Evolutionary conservation across 2,888 invertebrate genomes (phyloP), one percentile per base, ranked within the genome.

Genomic region (Amphipyra berbera): DNA sequence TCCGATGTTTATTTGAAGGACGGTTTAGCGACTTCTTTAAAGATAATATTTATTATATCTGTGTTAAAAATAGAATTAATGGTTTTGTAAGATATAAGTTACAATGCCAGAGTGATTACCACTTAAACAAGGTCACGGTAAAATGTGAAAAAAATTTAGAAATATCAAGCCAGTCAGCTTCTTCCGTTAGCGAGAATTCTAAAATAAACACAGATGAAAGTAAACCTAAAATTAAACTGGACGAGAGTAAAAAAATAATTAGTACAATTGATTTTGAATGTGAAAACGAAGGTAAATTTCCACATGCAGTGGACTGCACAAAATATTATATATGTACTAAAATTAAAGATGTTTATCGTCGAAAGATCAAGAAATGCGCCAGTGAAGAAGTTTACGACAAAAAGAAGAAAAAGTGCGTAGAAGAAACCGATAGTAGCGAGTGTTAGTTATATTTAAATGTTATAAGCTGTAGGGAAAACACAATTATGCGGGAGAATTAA

Each of bases 271-370:
- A 71, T 46, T 82, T 82, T 56, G 65, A 79, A 59, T 87, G 86
- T 66, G 73, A 76, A 57, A 68, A 69, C 15, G 77, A 78, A 72
- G 83, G 84, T 30, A 76, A 75, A 61, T 80, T 82, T 65, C 72
- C 79, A 10, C 74, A 92, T 62, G 83, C 88, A 47, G 81, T 84
- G 35, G 87, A 91, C 76, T 95, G 95, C 65, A 89, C 83, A 61
- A 90, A 90, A 76, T 96, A 95, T 82, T 95, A 93, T 61, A 78
- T 87, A 42, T 96, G 95, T 78, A 85, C 82, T 49, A 87, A 86
- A 76, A 84, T 74, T 12, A 88, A 84, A 64, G 61, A 82, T 14
- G 82, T 82, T 53, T 87, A 84, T 68, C 87, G 89, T 6, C 82
- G 85, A 48, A 90, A 86, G 68, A 84, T 82, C 56, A 95, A 91